Conservation (phyloP, 1,140 invertebrate species). For the Drosophila auraria region DNA sequence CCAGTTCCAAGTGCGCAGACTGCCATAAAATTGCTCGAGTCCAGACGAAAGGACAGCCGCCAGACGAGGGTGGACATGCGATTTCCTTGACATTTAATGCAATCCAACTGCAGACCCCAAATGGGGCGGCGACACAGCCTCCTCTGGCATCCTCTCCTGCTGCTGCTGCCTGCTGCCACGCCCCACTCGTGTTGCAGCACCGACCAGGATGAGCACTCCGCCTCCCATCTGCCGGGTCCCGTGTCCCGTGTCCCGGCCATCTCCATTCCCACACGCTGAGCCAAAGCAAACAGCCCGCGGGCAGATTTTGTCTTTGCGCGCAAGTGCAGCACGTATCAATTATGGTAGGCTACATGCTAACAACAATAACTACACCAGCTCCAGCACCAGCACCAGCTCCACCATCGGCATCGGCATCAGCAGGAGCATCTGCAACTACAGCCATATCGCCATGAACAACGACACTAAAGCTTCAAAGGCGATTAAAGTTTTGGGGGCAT, state of each 20-base stretch:
- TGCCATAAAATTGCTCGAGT: slow-evolving; percentile 62
- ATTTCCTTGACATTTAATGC: slow-evolving; percentile 81
- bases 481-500: slow-evolving; percentile 39
- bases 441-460: slow-evolving; percentile 53
- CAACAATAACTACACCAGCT: slow-evolving; percentile 50
- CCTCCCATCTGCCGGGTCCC: slow-evolving; percentile 1
- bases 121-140: slow-evolving; percentile 54
- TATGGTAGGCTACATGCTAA: slow-evolving; percentile 52
- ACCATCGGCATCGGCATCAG: slow-evolving; percentile 5
- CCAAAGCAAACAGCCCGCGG: slow-evolving; percentile 75
- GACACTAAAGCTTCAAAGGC: slow-evolving; percentile 55
- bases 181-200: slow-evolving; percentile 63
- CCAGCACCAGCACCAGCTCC: slow-evolving; percentile 6
- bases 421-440: slow-evolving; percentile 16
- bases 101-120: slow-evolving; percentile 72
- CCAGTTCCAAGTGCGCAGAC: slow-evolving; percentile 10
- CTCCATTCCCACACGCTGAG: slow-evolving; percentile 32
- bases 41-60: slow-evolving; percentile 28
- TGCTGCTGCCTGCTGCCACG: slow-evolving; percentile 49
- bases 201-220: slow-evolving; percentile 38
- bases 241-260: not conserved
- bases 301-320: slow-evolving; percentile 79
- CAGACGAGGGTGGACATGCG: slow-evolving; percentile 81
- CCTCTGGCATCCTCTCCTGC: slow-evolving; percentile 20
- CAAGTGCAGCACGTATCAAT: slow-evolving; percentile 80